Conservation (phyloP, 2,888 invertebrate genomes). For the Galeruca laticollis region DNA sequence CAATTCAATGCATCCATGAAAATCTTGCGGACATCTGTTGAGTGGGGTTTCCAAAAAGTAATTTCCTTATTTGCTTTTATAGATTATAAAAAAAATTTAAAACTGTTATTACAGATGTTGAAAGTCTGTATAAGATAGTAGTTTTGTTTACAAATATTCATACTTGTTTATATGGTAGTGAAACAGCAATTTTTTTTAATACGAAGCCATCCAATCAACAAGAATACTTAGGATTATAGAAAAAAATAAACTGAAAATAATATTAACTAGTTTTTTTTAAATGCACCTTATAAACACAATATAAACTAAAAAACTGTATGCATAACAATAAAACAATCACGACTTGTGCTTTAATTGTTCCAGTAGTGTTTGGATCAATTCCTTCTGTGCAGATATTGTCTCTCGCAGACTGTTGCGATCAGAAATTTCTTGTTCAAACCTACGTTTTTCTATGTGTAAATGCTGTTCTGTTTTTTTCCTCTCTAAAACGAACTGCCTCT, state of each 20-base stretch:
- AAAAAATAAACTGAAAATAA: not conserved
- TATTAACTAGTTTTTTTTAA: not conserved
- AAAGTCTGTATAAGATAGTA: no score
- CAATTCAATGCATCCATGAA: no score
- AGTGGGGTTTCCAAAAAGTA: no score
- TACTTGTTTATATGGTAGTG: not conserved
- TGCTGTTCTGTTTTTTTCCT: conserved; percentile 11
- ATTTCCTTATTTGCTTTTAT: no score
- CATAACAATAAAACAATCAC: no score
- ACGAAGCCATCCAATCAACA: not conserved
- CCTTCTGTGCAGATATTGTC: conserved; percentile 5
- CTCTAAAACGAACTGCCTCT: no score
- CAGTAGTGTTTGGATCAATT: conserved; percentile 1
- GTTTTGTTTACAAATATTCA: not conserved
- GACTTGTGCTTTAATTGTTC: not conserved
- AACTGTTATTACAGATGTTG: not conserved
- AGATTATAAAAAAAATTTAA: not conserved
- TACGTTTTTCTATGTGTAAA: not conserved
- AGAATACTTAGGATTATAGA: not conserved
- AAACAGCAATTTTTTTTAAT: not conserved
- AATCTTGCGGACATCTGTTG: no score
- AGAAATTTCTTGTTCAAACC: not conserved
- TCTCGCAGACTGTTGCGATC: no score
- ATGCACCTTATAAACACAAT: not conserved
- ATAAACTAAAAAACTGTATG: no score